Evolutionary conservation across 2,888 invertebrate species (phyloP).

Genomic region (Eristalis intricaria): DNA sequence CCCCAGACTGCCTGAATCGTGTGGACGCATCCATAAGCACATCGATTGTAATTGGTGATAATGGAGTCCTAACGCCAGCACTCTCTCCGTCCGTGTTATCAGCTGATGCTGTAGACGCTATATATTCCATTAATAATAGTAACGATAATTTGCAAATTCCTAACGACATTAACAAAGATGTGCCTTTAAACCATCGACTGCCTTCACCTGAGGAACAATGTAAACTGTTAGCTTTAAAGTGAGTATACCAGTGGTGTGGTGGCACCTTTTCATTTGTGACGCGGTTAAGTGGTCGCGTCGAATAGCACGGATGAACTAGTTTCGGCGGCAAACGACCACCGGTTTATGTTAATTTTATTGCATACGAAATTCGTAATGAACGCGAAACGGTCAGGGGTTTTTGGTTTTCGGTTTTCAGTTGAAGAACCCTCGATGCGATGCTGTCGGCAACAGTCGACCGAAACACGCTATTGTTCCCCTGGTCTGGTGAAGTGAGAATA

Average conservation of each 20-base stretch:
- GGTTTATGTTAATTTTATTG: conserved; percentile 60
- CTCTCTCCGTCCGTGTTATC: conserved; percentile 81
- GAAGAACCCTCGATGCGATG: conserved; percentile 51
- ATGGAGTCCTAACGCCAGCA: conserved; percentile 79
- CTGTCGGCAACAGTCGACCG: conserved; percentile 57
- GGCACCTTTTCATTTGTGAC: neutral
- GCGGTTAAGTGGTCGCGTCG: conserved; percentile 4
- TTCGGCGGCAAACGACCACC: conserved; percentile 34
- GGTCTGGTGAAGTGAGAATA: conserved; percentile 59
- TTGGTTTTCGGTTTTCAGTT: conserved; percentile 34
- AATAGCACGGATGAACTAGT: conserved; percentile 53
- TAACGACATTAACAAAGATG: conserved; percentile 81
- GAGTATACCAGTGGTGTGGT: conserved; percentile 76
- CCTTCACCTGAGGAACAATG: conserved; percentile 94
- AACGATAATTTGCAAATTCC: conserved; percentile 78
- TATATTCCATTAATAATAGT: conserved; percentile 79
- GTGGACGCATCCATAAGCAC: conserved; percentile 83
- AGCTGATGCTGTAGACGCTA: conserved; percentile 79
- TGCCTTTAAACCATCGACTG: conserved; percentile 90
- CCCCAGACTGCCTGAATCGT: conserved; percentile 89
- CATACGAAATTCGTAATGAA: conserved; percentile 27
- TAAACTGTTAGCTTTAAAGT: conserved; percentile 91
- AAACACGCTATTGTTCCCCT: conserved; percentile 51
- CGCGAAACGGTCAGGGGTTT: conserved; percentile 15
- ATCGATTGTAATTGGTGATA: conserved; percentile 79